Conservation (phyloP, 2,113 vertebrate species). For the Lampris megalopsis region DNA sequence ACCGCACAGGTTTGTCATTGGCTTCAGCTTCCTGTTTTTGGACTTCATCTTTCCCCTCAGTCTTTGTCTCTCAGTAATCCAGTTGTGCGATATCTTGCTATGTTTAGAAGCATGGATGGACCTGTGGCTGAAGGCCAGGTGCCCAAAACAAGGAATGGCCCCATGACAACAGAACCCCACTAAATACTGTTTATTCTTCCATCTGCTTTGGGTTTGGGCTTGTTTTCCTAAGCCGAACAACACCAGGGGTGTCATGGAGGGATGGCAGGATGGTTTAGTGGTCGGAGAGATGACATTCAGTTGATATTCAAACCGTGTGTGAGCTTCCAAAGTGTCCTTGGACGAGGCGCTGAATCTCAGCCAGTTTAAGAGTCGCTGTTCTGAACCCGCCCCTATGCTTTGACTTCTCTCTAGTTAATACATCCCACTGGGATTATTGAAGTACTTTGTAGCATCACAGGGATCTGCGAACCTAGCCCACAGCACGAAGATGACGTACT, state of each 20-base stretch:
- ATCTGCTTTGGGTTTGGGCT: not conserved
- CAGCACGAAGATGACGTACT: too few relatives aligned
- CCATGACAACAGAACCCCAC: not conserved
- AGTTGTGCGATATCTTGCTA: not conserved
- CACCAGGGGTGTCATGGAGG: not conserved
- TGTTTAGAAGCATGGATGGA: conserved; percentile 15
- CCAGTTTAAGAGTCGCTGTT: not conserved
- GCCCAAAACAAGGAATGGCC: conserved; percentile 25
- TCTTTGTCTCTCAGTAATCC: conserved; percentile 16
- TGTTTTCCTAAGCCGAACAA: not conserved
- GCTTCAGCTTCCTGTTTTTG: not conserved
- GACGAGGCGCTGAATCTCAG: not conserved
- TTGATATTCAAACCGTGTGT: too few relatives aligned
- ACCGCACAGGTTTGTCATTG: not conserved
- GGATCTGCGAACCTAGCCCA: too few relatives aligned
- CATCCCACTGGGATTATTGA: too few relatives aligned
- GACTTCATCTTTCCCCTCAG: not conserved
- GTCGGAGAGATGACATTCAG: too few relatives aligned
- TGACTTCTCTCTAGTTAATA: too few relatives aligned
- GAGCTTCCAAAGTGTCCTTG: not conserved
- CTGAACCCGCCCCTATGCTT: not conserved
- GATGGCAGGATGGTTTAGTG: not conserved
- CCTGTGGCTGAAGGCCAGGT: conserved; percentile 22
- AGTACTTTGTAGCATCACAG: too few relatives aligned
- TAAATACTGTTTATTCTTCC: conserved; percentile 11